Base-by-base conservation (phyloP, 2,797 vertebrate genomes). In the Liparis tanakae region DNA sequence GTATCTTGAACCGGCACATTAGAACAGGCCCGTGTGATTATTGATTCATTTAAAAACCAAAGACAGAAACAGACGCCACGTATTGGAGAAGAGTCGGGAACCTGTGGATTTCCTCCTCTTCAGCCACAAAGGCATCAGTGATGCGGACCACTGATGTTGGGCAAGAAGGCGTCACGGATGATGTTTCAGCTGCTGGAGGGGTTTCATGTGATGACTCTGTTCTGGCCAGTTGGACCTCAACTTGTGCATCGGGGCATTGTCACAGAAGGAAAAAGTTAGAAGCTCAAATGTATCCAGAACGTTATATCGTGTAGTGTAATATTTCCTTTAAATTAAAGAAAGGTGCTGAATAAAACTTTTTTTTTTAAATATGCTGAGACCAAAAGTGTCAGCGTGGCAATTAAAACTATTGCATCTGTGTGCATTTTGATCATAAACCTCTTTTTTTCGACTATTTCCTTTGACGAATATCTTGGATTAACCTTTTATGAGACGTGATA, bases 361-460 rank as follows among this genome's bases (percentile, higher is more conserved):
- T 30, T 30, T 30, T 30, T 51, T 5, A 58, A 7, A 43, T 14
- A 1, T 3, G 10, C 36, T 13, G n/a, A 43, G 15, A 54, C 25
- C 25, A 58, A 60, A 48, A 8, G n/a, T n/a, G n/a, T n/a, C n/a
- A 57, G 56, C 66, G 34, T 9, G 9, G n/a, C 36, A 58, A 37
- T 36, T 58, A 37, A 64, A 37, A 41, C 41, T 12, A 63, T 18
- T 53, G 37, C 20, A 48, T 72, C 22, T 62, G 64, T 60, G 20
- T 20, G 33, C 20, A 58, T 43, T 68, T 67, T 59, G 22, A 56
- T 56, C 56, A 65, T 60, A 39, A 77, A 73, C 70, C 25, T 22
- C n/a, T 22, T 46, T 62, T 59, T 51, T 25, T 41, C 13, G 18
- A 44, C 44, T 48, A n/a, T 36, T 44, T 62, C 54, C 43, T 36